Evolutionary conservation across 2,113 vertebrate genomes (phyloP).

Genomic region (Cathartes aura): DNA sequence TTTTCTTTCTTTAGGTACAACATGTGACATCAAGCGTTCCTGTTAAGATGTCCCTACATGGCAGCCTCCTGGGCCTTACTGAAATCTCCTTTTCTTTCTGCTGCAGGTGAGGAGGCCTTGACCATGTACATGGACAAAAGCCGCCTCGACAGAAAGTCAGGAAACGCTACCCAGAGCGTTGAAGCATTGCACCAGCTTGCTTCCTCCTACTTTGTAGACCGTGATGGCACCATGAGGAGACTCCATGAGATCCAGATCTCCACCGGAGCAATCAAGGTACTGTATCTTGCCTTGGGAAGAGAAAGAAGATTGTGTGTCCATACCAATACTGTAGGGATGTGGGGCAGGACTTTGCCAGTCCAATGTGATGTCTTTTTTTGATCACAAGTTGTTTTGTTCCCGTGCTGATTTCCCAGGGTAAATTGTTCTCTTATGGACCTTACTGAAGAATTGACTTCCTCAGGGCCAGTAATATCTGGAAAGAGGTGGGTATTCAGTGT

Average conservation of each 20-base stretch:
- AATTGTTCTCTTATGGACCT: not conserved
- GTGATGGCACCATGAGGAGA: slow-evolving; percentile 97
- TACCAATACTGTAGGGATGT: not conserved
- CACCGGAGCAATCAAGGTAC: slow-evolving; percentile 97
- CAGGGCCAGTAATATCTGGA: not conserved
- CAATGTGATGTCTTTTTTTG: not conserved
- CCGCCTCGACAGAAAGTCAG: slow-evolving; percentile 92
- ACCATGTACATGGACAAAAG: slow-evolving; percentile 99
- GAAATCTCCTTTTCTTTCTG: not conserved
- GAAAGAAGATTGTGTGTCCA: not conserved
- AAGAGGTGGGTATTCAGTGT: not conserved
- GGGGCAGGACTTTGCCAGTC: not conserved
- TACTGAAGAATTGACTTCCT: not conserved
- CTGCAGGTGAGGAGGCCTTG: slow-evolving; percentile 93
- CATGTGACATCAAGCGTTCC: not conserved
- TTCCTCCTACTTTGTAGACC: slow-evolving; percentile 98
- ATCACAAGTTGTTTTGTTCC: not conserved
- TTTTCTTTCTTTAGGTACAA: not conserved
- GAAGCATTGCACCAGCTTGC: slow-evolving; percentile 97
- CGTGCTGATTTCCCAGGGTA: not conserved
- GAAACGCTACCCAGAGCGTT: slow-evolving; percentile 92
- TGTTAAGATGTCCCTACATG: not conserved
- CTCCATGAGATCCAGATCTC: slow-evolving; percentile 99
- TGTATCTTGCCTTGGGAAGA: not conserved
- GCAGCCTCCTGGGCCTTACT: not conserved